Conservation (phyloP, 2,888 invertebrate genomes). For the Erebia ligea region DNA sequence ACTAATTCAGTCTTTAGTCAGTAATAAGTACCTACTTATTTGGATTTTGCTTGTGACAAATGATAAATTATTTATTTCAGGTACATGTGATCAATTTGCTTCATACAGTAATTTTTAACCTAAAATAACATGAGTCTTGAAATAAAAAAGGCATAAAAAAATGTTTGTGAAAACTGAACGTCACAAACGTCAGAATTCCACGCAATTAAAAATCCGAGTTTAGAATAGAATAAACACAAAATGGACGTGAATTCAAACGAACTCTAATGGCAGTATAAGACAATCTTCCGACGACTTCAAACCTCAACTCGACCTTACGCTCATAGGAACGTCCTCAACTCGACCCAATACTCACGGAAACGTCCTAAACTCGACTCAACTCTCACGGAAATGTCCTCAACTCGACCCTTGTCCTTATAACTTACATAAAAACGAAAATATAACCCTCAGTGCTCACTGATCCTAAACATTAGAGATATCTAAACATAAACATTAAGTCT, state of each 20-base stretch:
- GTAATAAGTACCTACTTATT: too few relatives aligned
- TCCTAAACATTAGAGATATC: background rate
- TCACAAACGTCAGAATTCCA: too few relatives aligned
- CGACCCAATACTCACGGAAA: too few relatives aligned
- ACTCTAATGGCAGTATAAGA: constrained; percentile 49
- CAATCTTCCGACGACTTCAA: constrained; percentile 27
- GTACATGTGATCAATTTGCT: too few relatives aligned
- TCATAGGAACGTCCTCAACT: background rate
- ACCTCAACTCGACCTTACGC: background rate
- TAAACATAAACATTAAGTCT: background rate
- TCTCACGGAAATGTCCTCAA: background rate
- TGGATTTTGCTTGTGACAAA: too few relatives aligned
- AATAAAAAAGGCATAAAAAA: too few relatives aligned
- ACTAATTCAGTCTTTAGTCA: too few relatives aligned
- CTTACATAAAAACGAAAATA: background rate
- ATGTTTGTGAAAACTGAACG: too few relatives aligned
- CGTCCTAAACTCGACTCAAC: background rate
- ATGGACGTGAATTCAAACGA: constrained; percentile 45
- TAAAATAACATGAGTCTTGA: too few relatives aligned
- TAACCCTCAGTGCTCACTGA: background rate
- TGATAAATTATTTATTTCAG: too few relatives aligned
- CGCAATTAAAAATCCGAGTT: constrained; percentile 31
- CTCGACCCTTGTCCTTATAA: background rate
- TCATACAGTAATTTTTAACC: too few relatives aligned
- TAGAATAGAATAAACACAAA: constrained; percentile 35